Evolutionary conservation across 2,113 vertebrate genomes (phyloP).

Genomic region (Anhinga rufa): DNA sequence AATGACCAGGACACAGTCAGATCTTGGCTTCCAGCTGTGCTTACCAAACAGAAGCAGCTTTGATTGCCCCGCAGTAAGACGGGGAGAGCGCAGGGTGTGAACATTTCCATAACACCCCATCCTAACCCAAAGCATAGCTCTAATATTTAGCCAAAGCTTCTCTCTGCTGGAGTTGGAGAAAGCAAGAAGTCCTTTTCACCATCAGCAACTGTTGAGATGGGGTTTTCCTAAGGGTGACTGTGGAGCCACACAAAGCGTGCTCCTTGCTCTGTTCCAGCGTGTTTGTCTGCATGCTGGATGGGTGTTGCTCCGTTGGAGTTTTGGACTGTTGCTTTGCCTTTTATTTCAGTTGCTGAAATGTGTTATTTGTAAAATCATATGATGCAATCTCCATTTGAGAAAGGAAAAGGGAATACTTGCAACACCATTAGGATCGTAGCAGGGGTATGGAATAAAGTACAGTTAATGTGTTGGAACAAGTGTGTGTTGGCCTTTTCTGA

Average conservation of each 20-base stretch:
- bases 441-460: constrained; percentile 61
- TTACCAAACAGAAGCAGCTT: constrained; percentile 3
- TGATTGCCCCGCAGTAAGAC: neutral
- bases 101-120: neutral
- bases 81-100: neutral
- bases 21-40: neutral
- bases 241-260: constrained; percentile 1
- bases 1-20: neutral
- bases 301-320: constrained; percentile 70
- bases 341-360: constrained; percentile 53
- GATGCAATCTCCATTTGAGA: constrained; percentile 58
- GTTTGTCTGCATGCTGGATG: constrained; percentile 47
- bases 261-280: constrained; percentile 30
- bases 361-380: constrained; percentile 44
- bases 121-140: neutral
- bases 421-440: constrained; percentile 42
- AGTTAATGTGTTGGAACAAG: constrained; percentile 66
- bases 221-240: constrained; percentile 11
- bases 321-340: constrained; percentile 56
- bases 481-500: constrained; percentile 59
- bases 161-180: neutral
- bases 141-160: neutral
- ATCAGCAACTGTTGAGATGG: constrained; percentile 3
- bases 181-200: neutral
- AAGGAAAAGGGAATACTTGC: constrained; percentile 46